phyloP scores from a whole-genome alignment of 30 jellyfish, hydroid and myxozoan genomes.

The Aurelia aurita complex sp. Pacific region DNA sequence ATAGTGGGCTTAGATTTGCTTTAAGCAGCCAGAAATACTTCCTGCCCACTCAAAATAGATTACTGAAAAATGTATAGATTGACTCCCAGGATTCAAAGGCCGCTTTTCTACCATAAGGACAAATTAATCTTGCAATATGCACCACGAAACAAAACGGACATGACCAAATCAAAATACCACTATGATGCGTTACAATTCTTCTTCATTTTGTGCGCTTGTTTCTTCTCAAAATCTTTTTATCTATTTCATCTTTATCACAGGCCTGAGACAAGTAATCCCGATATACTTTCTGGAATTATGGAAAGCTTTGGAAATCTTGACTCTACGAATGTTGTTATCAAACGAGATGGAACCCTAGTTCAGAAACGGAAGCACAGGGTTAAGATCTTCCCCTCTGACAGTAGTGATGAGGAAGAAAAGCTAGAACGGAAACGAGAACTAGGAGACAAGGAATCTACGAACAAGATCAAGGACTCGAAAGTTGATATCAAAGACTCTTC shows the following conservation, averaged over 20 bases:
- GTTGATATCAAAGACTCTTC: not conserved
- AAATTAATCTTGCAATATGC: too few species aligned
- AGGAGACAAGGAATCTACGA: not conserved
- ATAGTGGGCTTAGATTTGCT: too few species aligned
- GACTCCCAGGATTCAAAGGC: too few species aligned
- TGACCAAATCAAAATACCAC: too few species aligned
- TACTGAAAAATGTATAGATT: too few species aligned
- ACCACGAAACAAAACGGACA: too few species aligned
- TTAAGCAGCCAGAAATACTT: too few species aligned
- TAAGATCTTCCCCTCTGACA: conserved; percentile 8
- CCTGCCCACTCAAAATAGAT: too few species aligned
- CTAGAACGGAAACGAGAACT: not conserved
- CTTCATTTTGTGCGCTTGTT: too few species aligned
- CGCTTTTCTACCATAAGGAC: too few species aligned
- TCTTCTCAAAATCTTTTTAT: too few species aligned
- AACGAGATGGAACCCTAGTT: conserved; percentile 64
- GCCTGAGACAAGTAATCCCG: conserved; percentile 41
- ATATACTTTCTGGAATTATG: conserved; percentile 56
- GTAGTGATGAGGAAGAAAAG: conserved; percentile 10
- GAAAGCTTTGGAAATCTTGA: conserved; percentile 78
- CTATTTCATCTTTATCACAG: conserved; percentile 1
- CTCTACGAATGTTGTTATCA: conserved; percentile 61
- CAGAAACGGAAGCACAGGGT: conserved; percentile 19
- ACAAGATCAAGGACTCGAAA: not conserved
- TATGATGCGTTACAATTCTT: too few species aligned